Percentiles rank a stretch among this genome's conserved stretches.
Conservation (phyloP, 2,113 vertebrate genomes). For the Orientallactaga bullata region DNA sequence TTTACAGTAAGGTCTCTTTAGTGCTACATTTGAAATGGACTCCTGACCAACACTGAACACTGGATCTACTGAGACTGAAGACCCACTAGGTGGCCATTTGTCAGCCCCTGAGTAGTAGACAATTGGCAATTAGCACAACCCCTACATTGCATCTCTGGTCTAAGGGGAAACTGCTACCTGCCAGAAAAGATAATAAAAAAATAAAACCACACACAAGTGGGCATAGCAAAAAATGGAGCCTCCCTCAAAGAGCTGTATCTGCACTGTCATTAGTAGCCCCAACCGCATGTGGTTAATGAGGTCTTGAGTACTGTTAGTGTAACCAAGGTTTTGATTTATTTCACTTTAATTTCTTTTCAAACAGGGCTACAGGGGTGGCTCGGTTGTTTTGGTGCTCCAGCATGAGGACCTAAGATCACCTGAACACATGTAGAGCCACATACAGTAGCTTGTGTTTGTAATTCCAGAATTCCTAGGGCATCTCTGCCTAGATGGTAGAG, state of each 20-base stretch:
- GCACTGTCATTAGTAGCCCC: neutral
- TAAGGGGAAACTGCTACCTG: neutral
- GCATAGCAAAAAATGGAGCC: neutral
- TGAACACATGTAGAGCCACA: too few relatives aligned
- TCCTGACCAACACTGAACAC: neutral
- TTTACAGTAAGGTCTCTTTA: too few relatives aligned
- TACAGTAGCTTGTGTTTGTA: too few relatives aligned
- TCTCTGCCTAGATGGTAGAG: too few relatives aligned
- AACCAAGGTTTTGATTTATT: neutral
- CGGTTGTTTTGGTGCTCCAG: too few relatives aligned
- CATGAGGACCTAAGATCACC: too few relatives aligned
- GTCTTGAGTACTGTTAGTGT: neutral
- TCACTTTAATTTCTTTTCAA: too few relatives aligned
- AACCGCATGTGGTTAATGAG: neutral
- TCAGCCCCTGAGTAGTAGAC: neutral
- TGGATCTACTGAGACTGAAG: neutral
- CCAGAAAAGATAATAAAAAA: slow-evolving; percentile 7
- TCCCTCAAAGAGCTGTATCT: neutral
- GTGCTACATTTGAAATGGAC: neutral
- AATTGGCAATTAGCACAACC: neutral
- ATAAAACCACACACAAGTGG: neutral
- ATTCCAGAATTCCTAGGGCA: too few relatives aligned
- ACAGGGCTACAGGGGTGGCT: too few relatives aligned
- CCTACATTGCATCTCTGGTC: neutral
- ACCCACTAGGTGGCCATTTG: neutral